Evolutionary conservation across 64 coral and sea anemone genomes (phyloP).

Genomic region (Stylophora pistillata): DNA sequence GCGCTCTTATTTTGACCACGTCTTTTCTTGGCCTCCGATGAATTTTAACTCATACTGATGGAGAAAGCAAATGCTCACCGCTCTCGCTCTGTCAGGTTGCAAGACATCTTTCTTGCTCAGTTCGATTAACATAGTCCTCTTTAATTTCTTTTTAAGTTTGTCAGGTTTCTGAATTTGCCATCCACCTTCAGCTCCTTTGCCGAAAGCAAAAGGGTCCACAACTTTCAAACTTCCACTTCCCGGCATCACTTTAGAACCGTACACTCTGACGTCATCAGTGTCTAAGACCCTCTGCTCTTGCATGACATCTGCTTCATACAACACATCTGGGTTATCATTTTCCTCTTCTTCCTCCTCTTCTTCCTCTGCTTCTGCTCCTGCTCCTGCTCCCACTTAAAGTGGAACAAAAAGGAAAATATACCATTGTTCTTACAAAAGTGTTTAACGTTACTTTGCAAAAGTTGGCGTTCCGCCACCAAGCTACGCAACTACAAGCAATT

Average conservation of each 20-base stretch:
- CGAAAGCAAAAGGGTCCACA: neutral
- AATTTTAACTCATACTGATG: too few relatives aligned
- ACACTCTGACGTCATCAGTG: constrained; percentile 42
- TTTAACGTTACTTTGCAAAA: too few relatives aligned
- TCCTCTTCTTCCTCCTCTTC: constrained; percentile 21
- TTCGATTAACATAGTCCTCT: constrained; percentile 43
- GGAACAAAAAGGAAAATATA: neutral
- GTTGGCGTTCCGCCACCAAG: too few relatives aligned
- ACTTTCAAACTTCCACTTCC: neutral
- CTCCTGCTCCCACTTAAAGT: neutral
- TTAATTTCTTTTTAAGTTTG: constrained; percentile 13
- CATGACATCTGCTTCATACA: constrained; percentile 69
- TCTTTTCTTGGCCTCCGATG: too few relatives aligned
- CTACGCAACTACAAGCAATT: too few relatives aligned
- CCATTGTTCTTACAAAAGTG: too few relatives aligned
- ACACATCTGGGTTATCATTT: constrained; percentile 45
- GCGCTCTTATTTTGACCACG: too few relatives aligned
- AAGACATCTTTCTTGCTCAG: constrained; percentile 73
- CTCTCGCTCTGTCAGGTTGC: constrained; percentile 41
- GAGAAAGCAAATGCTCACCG: neutral
- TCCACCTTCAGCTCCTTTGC: neutral
- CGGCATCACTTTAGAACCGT: neutral
- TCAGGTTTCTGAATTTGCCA: constrained; percentile 40
- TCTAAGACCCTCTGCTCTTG: constrained; percentile 67
- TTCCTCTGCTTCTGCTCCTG: constrained; percentile 26